Evolutionary conservation across 2,113 vertebrate species (phyloP).

Genomic region (Chloropsis cyanopogon): DNA sequence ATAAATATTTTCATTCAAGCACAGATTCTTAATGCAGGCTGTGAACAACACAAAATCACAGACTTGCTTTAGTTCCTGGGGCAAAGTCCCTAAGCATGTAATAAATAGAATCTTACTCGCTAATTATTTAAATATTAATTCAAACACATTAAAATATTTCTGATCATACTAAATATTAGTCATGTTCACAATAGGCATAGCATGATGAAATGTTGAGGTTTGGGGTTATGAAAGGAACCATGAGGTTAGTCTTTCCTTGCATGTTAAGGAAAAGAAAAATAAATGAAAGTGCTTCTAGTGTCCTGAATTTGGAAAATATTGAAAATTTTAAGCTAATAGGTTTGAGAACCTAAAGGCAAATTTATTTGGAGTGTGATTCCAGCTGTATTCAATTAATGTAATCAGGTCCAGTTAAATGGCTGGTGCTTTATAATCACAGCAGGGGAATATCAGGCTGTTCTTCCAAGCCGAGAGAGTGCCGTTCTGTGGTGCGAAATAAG

Average conservation of each 20-base stretch:
- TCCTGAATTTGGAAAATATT: background rate
- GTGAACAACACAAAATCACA: background rate
- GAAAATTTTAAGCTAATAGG: background rate
- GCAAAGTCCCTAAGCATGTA: background rate
- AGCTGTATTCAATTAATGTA: background rate
- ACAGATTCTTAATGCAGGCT: background rate
- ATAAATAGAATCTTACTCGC: background rate
- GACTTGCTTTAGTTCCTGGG: background rate
- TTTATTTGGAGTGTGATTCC: background rate
- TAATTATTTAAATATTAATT: background rate
- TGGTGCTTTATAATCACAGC: background rate
- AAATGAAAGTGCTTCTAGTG: background rate
- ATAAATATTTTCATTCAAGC: background rate
- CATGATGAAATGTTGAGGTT: background rate
- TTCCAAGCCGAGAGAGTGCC: background rate
- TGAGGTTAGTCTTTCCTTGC: background rate
- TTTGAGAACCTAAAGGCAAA: background rate
- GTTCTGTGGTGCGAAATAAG: background rate
- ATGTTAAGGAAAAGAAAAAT: background rate
- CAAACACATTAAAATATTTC: background rate
- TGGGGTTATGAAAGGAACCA: background rate
- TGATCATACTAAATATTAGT: background rate
- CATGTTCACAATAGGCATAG: background rate
- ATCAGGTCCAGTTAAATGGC: fast-evolving
- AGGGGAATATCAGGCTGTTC: fast-evolving